Evolutionary conservation across 2,113 vertebrate species (phyloP), one percentile per base, ranked within the genome.

Genomic region (Orthonyx spaldingii): DNA sequence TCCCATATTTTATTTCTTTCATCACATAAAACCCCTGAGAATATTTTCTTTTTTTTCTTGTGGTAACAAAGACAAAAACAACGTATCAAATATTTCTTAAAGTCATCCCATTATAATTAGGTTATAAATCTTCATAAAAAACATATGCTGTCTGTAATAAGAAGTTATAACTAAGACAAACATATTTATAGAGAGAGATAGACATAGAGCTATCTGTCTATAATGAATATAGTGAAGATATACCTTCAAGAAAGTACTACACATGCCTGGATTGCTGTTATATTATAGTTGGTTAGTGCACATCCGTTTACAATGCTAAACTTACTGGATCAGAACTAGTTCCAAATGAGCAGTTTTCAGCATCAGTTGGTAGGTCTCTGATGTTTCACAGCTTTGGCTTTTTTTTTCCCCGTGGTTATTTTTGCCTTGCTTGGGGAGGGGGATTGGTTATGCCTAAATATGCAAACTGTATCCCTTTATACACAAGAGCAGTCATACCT

Each of bases 371-470:
- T 61, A 33, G 6, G 19, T 71, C 37, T 57, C 32, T 84, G 39
- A 27, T 71, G 30, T 85, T 84, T 71, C 81, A 87, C 24, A 60
- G 24, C 26, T 81, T 74, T 84, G 16, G 4, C 2, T 11, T 24
- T n/a, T 23, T 13, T 41, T 26, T 42, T 5, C 26, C 27, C 30
- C 0, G 0, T 35, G 22, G 11, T 20, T 70, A 16, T 1, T 65
- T 89, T 61, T 74, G 72, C 12, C 16, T 91, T 66, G 13, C 64
- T 70, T 72, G 26, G 16, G 16, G 28, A 77, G 24, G 7, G 22
- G 19, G 18, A 3, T 13, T 50, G 16, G 13, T 77, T 74, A 66
- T 46, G 52, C 27, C 30, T 59, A 82, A 70, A 60, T 61, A 75
- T 35, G 20, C 35, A 84, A 65, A 44, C 13, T 46, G 12, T 22